phyloP scores from a whole-genome alignment of 2,113 vertebrate genomes.

The Urocynchramus pylzowi region DNA sequence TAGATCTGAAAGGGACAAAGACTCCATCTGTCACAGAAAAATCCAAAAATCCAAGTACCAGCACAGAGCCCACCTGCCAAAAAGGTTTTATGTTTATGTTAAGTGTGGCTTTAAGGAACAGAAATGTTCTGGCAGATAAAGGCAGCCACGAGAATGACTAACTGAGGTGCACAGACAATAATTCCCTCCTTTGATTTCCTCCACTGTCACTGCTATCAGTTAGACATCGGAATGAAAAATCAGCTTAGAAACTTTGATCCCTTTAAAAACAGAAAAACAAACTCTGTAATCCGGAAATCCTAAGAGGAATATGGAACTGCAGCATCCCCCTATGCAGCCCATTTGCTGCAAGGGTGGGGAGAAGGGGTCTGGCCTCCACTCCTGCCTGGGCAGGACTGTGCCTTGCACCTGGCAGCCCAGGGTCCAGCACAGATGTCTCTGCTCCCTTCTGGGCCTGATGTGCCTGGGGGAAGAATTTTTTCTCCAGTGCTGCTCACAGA shows the following conservation, averaged over 20 bases:
- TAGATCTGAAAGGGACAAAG: constrained; percentile 45
- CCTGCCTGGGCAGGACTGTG: accelerated
- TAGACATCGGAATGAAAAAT: constrained; percentile 59
- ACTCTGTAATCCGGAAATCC: constrained; percentile 7
- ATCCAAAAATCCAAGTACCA: constrained; percentile 38
- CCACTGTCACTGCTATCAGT: constrained; percentile 51
- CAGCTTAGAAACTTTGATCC: constrained; percentile 58
- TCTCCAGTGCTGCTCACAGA: background rate
- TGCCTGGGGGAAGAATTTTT: no score
- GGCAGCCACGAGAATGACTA: constrained; percentile 48
- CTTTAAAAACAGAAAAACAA: constrained; percentile 41
- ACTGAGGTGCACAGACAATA: constrained; percentile 53
- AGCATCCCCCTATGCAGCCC: background rate
- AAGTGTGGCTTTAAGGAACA: constrained; percentile 61
- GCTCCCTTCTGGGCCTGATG: background rate
- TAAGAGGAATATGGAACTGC: background rate
- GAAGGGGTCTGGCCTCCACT: accelerated
- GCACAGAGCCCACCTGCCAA: constrained; percentile 49
- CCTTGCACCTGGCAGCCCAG: background rate
- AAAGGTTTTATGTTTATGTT: constrained; percentile 55
- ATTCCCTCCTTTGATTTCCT: constrained; percentile 59
- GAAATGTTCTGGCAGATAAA: constrained; percentile 55
- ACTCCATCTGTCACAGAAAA: constrained; percentile 50
- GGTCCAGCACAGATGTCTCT: background rate
- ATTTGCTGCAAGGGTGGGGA: background rate